A percentile compares a stretch with the other conserved stretches of the same genome.
Evolutionary conservation across 2,797 vertebrate species (phyloP).

Genomic region (Leucoraja ocellata): DNA sequence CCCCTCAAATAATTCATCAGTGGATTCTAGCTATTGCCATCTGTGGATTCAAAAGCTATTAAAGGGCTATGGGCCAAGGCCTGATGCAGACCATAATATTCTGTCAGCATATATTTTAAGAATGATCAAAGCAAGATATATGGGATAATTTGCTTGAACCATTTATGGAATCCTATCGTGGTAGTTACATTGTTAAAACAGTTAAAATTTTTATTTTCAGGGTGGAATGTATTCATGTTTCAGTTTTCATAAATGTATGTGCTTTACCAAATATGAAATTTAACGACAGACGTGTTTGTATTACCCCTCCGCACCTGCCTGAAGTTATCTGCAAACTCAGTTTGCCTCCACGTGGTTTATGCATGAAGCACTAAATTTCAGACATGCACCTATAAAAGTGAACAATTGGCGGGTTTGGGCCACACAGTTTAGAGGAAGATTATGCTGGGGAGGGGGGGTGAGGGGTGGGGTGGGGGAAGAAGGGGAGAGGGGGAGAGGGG

Average conservation of each 20-base stretch:
- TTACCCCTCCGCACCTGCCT: neutral
- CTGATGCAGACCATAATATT: neutral
- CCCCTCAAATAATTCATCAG: neutral
- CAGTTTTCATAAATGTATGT: too few species aligned
- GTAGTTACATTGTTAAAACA: too few species aligned
- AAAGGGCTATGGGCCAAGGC: neutral
- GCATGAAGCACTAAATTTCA: neutral
- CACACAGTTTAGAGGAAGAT: neutral
- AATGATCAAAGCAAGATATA: neutral
- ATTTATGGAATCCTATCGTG: too few species aligned
- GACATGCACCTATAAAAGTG: too few species aligned
- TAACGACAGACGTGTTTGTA: neutral
- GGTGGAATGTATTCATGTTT: too few species aligned
- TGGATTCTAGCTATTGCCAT: neutral
- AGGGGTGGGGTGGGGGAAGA: too few species aligned
- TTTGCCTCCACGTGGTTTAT: neutral
- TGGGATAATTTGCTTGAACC: too few species aligned
- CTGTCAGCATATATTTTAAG: neutral
- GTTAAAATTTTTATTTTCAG: too few species aligned
- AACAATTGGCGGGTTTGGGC: neutral
- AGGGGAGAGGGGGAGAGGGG: neutral
- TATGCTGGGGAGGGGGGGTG: neutral
- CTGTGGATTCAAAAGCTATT: neutral
- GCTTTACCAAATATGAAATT: neutral
- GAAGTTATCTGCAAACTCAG: neutral